phyloP scores from a whole-genome alignment of 2,888 invertebrate species.

The Opisthograptis luteolata region DNA sequence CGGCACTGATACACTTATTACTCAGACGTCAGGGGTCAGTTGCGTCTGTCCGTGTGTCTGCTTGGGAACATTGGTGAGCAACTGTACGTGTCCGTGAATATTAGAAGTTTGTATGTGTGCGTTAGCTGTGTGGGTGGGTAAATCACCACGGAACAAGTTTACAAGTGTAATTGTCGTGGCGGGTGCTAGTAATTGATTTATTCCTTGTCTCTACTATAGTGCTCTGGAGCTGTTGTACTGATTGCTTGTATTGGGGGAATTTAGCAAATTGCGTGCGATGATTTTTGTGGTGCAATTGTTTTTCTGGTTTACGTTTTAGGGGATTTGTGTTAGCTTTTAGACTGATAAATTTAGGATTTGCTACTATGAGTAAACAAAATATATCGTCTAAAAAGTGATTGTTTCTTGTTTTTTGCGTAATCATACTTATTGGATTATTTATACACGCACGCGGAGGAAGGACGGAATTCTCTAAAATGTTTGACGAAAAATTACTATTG shows the following conservation, averaged over 20 bases:
- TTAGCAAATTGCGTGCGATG: slow-evolving; percentile 14
- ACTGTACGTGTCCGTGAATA: slow-evolving; percentile 26
- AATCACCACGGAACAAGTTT: slow-evolving; percentile 68
- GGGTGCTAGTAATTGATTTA: slow-evolving; percentile 76
- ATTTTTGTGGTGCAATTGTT: slow-evolving; percentile 14
- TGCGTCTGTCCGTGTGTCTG: slow-evolving; percentile 38
- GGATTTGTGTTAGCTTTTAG: too few relatives aligned
- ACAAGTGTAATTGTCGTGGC: slow-evolving; percentile 74
- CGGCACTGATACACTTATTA: slow-evolving; percentile 68
- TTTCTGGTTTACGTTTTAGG: neutral
- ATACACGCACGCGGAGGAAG: too few relatives aligned
- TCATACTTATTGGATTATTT: too few relatives aligned
- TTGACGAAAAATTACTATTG: too few relatives aligned
- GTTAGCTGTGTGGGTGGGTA: slow-evolving; percentile 48
- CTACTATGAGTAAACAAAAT: too few relatives aligned
- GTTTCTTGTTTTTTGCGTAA: too few relatives aligned
- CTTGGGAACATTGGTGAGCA: slow-evolving; percentile 14
- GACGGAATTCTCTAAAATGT: too few relatives aligned
- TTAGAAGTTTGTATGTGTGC: slow-evolving; percentile 15
- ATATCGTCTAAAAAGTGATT: too few relatives aligned
- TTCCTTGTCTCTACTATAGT: slow-evolving; percentile 46
- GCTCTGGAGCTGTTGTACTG: slow-evolving; percentile 23
- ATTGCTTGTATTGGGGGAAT: slow-evolving; percentile 29
- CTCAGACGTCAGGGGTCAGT: slow-evolving; percentile 60
- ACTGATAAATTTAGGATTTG: too few relatives aligned